Percentiles rank a stretch among this genome's conserved stretches.
Conservation (phyloP, 2,888 invertebrate genomes). For the Pogonocherus hispidulus region DNA sequence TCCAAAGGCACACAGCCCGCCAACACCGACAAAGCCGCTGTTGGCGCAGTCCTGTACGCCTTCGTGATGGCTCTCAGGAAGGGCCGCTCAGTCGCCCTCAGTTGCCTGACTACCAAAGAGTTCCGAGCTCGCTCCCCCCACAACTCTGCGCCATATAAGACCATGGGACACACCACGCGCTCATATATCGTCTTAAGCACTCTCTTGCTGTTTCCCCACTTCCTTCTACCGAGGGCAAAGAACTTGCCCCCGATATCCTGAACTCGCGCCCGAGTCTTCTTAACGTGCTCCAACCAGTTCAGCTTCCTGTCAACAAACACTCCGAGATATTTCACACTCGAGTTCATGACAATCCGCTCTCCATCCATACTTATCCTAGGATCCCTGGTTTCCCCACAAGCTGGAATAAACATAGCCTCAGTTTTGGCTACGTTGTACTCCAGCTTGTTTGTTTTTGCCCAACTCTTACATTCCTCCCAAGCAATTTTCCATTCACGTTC, state of each 20-base stretch:
- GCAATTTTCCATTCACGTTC: slow-evolving; percentile 39
- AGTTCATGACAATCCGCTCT: not conserved
- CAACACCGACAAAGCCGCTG: slow-evolving; percentile 31
- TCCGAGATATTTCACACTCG: slow-evolving; percentile 32
- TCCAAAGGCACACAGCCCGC: slow-evolving; percentile 34
- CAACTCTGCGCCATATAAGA: slow-evolving; percentile 42
- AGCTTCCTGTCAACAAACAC: slow-evolving; percentile 31
- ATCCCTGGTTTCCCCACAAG: slow-evolving; percentile 11
- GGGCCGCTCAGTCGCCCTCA: slow-evolving; percentile 39
- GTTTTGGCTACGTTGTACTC: slow-evolving; percentile 46
- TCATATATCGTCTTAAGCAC: slow-evolving; percentile 13
- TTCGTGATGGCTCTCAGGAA: slow-evolving; percentile 39
- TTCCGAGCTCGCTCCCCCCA: slow-evolving; percentile 38
- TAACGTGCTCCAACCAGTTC: slow-evolving; percentile 34
- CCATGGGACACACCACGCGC: slow-evolving; percentile 33
- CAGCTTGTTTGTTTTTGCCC: slow-evolving; percentile 37
- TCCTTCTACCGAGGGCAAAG: not conserved
- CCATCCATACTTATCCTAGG: slow-evolving; percentile 32
- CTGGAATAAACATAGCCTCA: slow-evolving; percentile 34
- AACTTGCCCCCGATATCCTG: slow-evolving; percentile 3
- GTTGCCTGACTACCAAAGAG: slow-evolving; percentile 22
- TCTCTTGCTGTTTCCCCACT: slow-evolving; percentile 17
- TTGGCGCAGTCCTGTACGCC: slow-evolving; percentile 45
- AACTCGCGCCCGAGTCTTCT: not conserved
- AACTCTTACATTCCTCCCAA: slow-evolving; percentile 38